Percentiles rank a stretch among this genome's conserved stretches.
Evolutionary conservation across 2,888 invertebrate species (phyloP).

Genomic region (Polydrusus pterygomalis): DNA sequence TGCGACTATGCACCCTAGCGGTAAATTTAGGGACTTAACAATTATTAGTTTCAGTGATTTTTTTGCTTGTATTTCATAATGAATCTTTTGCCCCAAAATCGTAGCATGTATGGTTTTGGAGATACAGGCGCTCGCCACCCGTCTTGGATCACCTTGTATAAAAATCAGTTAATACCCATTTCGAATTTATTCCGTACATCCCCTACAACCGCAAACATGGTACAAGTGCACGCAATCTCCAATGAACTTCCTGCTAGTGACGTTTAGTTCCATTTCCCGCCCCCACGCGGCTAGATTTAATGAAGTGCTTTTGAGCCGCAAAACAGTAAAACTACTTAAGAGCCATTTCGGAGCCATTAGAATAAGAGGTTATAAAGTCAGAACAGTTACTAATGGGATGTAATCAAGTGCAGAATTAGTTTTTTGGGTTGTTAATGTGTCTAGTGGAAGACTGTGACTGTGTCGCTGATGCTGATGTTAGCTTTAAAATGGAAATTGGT

Average conservation of each 20-base stretch:
- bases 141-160: too few relatives aligned
- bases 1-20: too few relatives aligned
- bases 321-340: slow-evolving; percentile 52
- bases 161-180: neutral
- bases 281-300: slow-evolving; percentile 50
- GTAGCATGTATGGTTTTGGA: too few relatives aligned
- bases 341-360: slow-evolving; percentile 45
- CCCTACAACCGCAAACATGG: slow-evolving; percentile 23
- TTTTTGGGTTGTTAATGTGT: slow-evolving; percentile 16
- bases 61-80: too few relatives aligned
- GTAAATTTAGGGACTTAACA: too few relatives aligned
- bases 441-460: neutral
- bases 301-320: slow-evolving; percentile 48
- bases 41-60: too few relatives aligned
- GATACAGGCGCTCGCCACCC: too few relatives aligned
- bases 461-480: too few relatives aligned
- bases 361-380: slow-evolving; percentile 44
- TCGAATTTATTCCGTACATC: neutral
- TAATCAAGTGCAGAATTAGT: slow-evolving; percentile 36
- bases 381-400: slow-evolving; percentile 34
- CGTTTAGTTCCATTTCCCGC: slow-evolving; percentile 41
- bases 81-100: too few relatives aligned
- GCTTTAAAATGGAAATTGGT: neutral
- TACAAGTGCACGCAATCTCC: slow-evolving; percentile 43
- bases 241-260: slow-evolving; percentile 44